These are phyloP conservation scores for Zenarchopterus dispar DNA, from an alignment of 2,797 vertebrate species.

Conservation along the genomic window DNA sequence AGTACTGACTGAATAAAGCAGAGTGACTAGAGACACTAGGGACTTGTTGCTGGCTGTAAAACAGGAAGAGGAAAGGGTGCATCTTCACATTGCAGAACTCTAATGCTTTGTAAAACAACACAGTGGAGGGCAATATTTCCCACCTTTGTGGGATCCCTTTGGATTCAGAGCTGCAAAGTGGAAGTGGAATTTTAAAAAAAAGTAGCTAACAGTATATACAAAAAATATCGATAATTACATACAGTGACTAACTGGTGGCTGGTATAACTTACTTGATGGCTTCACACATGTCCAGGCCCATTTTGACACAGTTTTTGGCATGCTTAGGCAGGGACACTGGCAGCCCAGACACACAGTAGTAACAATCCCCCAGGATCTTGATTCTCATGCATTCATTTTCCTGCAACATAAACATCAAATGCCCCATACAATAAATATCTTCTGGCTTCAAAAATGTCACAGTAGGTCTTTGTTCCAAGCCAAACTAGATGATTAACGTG, in stretches of 20 bases:
- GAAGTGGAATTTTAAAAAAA: no score
- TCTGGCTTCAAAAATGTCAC: neutral
- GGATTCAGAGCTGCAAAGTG: no score
- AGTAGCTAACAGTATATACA: no score
- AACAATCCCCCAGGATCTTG: constrained; percentile 98
- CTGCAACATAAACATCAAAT: constrained; percentile 66
- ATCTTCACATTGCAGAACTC: no score
- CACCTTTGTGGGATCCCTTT: no score
- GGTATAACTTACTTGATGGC: constrained; percentile 93
- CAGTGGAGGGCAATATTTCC: no score
- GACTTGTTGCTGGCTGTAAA: no score
- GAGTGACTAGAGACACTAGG: no score
- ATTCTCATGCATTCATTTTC: constrained; percentile 99
- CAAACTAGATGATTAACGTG: neutral
- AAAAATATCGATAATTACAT: no score
- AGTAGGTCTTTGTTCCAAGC: constrained; percentile 18
- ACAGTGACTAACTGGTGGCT: neutral
- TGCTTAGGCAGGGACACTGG: constrained; percentile 95
- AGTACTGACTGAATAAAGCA: no score
- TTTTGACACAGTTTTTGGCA: constrained; percentile 98
- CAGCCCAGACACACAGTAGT: constrained; percentile 97
- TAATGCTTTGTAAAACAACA: no score
- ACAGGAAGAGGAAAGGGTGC: no score
- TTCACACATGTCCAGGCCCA: constrained; percentile 99
- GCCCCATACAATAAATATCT: neutral